phyloP scores from a whole-genome alignment of 1,140 invertebrate genomes.

The Patella vulgata region DNA sequence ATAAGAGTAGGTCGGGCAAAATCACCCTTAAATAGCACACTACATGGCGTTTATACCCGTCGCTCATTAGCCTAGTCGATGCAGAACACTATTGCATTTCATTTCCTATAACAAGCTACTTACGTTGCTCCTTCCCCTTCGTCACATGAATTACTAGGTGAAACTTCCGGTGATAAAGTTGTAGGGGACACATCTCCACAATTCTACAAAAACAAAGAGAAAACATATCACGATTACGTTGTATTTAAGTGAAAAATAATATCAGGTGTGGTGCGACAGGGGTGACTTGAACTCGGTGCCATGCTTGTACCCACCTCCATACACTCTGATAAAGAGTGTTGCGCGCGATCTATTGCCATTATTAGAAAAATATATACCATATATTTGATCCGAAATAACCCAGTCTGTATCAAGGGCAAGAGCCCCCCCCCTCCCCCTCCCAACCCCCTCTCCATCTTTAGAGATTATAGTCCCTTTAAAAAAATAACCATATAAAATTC shows the following conservation, averaged over 20 bases:
- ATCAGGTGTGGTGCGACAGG: neutral
- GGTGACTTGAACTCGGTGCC: neutral
- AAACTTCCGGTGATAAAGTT: slow-evolving; percentile 55
- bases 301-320: neutral
- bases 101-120: too few relatives aligned
- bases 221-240: neutral
- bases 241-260: neutral
- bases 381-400: neutral
- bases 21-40: too few relatives aligned
- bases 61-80: too few relatives aligned
- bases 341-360: too few relatives aligned
- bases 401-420: neutral
- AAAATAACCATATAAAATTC: too few relatives aligned
- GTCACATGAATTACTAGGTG: slow-evolving; percentile 62
- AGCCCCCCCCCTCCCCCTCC: slow-evolving; percentile 2
- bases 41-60: too few relatives aligned
- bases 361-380: too few relatives aligned
- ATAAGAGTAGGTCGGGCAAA: too few relatives aligned
- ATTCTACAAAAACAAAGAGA: slow-evolving; percentile 51
- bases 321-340: too few relatives aligned
- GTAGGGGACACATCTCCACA: slow-evolving; percentile 62
- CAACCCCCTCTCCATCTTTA: neutral
- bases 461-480: too few relatives aligned
- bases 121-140: slow-evolving; percentile 54
- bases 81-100: too few relatives aligned